phyloP scores from a whole-genome alignment of 2,888 invertebrate species.

The Aplocera efformata region DNA sequence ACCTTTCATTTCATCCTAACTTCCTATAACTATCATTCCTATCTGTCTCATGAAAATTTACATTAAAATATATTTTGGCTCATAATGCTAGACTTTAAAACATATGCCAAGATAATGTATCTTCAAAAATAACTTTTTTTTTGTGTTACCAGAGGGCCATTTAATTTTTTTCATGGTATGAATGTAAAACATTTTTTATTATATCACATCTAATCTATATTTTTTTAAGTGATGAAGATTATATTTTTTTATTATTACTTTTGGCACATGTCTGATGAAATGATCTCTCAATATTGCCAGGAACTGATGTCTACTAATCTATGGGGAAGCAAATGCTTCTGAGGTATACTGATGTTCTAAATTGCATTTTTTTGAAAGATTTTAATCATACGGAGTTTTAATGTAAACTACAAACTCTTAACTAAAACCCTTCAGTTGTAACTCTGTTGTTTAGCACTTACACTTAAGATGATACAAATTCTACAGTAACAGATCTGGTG shows the following conservation, averaged over 20 bases:
- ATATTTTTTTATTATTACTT: constrained; percentile 29
- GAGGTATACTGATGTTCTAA: constrained; percentile 63
- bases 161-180: too few relatives aligned
- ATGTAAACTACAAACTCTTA: constrained; percentile 18
- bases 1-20: constrained; percentile 48
- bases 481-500: constrained; percentile 75
- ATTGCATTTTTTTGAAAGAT: constrained; percentile 50
- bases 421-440: constrained; percentile 40
- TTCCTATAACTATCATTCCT: constrained; percentile 19
- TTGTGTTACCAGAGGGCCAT: constrained; percentile 14
- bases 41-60: constrained; percentile 45
- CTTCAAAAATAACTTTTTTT: constrained; percentile 31
- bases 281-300: constrained; percentile 29
- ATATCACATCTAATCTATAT: constrained; percentile 4
- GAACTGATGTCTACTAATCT: constrained; percentile 44
- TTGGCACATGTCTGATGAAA: constrained; percentile 62
- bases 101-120: constrained; percentile 60
- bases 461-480: constrained; percentile 54
- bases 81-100: constrained; percentile 48
- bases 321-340: constrained; percentile 68
- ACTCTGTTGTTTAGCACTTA: constrained; percentile 53
- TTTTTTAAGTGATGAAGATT: constrained; percentile 3
- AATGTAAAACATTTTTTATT: too few relatives aligned
- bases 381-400: constrained; percentile 18
- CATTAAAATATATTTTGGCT: constrained; percentile 59